Base-by-base conservation (phyloP, 2,113 vertebrate species). In the Poeciliopsis prolifica region DNA sequence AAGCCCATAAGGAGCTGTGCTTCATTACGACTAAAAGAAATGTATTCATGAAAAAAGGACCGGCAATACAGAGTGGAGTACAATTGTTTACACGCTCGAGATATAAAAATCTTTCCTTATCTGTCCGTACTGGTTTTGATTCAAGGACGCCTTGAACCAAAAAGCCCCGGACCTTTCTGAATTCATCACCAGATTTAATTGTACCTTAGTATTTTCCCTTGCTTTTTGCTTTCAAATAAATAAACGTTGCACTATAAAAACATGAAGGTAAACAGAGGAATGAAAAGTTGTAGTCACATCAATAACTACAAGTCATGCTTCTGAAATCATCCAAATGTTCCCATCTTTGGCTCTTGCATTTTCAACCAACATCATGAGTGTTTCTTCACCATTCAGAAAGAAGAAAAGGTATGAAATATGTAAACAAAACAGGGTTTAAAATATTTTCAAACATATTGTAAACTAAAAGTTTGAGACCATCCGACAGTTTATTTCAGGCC, bases 391-490 rank as follows among this genome's bases (percentile, higher is more conserved):
- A 24, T 62, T 61, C 58, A 74, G 77, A 74, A 69, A 30, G 8
- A 51, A 83, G 44, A 28, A 30, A 3, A 24, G 7, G 24, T 72
- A 15, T 78, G 29, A 81, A 78, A 87, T 79, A 30, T 86, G 88
- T 89, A 91, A 92, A 92, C 80, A 90, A 5, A 83, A 81, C 77
- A 22, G 71, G 5, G 61, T 2, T 65, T 84, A 30, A 19, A 61
- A 86, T 66, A 24, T 70, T 26, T 68, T 61, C 13, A 37, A 26
- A 74, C 22, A 65, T n/a, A 4, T 10, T 44, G 69, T 77, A 80
- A 80, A 79, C 77, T 75, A 62, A 79, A 79, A 83, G 35, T 80
- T 3, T 64, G 31, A 74, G 60, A 77, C 72, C 51, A 72, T 65
- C 2, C 69, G 61, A 82, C 51, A 62, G 65, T 4, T 17, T 14